Base-by-base conservation (phyloP, 2,113 vertebrate species). In the Coreoperca whiteheadi region DNA sequence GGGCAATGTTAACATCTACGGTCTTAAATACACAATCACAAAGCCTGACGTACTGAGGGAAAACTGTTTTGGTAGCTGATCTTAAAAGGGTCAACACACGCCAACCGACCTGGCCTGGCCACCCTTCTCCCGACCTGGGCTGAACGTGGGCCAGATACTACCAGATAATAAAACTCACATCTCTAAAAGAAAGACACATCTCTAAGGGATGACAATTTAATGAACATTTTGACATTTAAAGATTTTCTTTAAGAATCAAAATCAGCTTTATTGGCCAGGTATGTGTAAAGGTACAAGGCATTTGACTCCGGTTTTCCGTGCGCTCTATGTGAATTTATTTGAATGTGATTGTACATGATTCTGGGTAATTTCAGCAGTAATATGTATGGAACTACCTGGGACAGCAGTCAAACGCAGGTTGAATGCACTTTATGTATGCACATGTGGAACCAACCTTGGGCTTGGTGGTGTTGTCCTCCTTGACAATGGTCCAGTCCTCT, bases 401-500 rank as follows among this genome's bases (percentile, higher is more conserved):
- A 18, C 48, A 50, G 43, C 43, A 11, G 25, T 59, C 56, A 60
- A 59, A 25, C 6, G 8, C 30, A 60, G 30, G 16, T 34, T 32
- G 28, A 60, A 37, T 10, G 16, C 18, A 34, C 18, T 6, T 20
- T 11, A 21, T 12, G 18, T 1, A 0, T 51, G 9, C 28, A 11
- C 0, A 15, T 9, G 32, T n/a, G 3, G 3, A 34, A 72, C 90
- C 56, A 81, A 98, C 98, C 97, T 98, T 99, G 12, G 95, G 82
- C 89, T 95, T 97, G 82, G 94, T 96, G 82, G 93, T 96, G 94
- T 95, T 96, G 64, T 96, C 95, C 60, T 98, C 97, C 93, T 94
- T 96, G 69, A 99, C 87, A 67, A 96, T 82, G 87, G 94, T 96
- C 98, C 98, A 99, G 65, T 97, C 96, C 0, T 96, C 96, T 81